Conservation (phyloP, 2,113 vertebrate genomes). For the Chiloscyllium plagiosum region DNA sequence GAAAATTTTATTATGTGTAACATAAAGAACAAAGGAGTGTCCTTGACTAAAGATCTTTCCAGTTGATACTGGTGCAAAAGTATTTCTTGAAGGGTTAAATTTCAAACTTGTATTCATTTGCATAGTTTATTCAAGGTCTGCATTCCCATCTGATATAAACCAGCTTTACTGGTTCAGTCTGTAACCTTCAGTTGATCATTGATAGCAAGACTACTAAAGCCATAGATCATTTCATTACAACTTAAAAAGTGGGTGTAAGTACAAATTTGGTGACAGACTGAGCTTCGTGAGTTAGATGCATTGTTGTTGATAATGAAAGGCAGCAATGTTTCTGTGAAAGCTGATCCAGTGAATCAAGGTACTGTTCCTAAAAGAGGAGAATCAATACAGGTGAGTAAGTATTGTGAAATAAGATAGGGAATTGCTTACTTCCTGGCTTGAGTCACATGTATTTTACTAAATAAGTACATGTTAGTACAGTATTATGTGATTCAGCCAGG, state of each 20-base stretch:
- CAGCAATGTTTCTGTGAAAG: not conserved
- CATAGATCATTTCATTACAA: not conserved
- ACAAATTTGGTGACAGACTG: not conserved
- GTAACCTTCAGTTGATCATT: constrained; percentile 2
- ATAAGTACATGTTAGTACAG: not conserved
- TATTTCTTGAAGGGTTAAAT: not conserved
- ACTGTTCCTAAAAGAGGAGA: not conserved
- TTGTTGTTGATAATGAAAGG: not conserved
- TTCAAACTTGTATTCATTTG: constrained; percentile 21
- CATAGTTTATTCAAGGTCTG: not conserved
- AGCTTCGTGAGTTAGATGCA: not conserved
- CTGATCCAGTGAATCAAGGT: not conserved
- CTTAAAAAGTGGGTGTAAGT: not conserved
- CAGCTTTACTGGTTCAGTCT: not conserved
- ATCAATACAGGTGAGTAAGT: not conserved
- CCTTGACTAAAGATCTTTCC: not conserved
- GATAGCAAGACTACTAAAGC: not conserved
- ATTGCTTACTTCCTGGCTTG: not conserved
- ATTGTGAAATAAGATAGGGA: not conserved
- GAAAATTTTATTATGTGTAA: not conserved
- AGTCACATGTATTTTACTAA: not conserved
- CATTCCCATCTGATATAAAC: not conserved
- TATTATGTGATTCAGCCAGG: not conserved
- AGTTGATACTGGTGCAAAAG: not conserved
- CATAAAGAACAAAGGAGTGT: not conserved